Conservation (phyloP, 30 jellyfish, hydroid and myxozoan genomes). For the Nemopilema nomurai region DNA sequence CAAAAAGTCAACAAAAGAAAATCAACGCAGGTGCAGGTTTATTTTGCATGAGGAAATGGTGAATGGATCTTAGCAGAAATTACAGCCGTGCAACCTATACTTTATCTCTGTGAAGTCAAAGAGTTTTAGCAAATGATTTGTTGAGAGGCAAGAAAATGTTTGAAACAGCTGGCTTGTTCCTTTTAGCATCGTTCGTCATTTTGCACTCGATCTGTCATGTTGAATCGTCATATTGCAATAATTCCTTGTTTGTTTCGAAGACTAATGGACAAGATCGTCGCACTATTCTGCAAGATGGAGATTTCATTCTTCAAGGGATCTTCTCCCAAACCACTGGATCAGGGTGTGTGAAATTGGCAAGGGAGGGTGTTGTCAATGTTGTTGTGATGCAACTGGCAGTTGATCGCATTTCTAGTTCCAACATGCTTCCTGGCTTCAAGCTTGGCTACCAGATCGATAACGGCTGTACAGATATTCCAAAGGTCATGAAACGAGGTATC, state of each 20-base stretch:
- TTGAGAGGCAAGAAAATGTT: not conserved
- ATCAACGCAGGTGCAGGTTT: not conserved
- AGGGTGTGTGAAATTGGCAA: slow-evolving; percentile 24
- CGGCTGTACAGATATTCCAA: slow-evolving; percentile 71
- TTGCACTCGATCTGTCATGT: not conserved
- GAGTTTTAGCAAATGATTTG: not conserved
- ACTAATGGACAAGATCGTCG: slow-evolving; percentile 49
- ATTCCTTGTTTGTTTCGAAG: slow-evolving; percentile 12
- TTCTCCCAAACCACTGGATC: slow-evolving; percentile 55
- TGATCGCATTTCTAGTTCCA: slow-evolving; percentile 28
- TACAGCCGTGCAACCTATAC: not conserved
- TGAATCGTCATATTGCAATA: slow-evolving; percentile 23
- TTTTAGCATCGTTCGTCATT: not conserved
- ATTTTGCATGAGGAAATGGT: not conserved
- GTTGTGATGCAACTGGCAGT: slow-evolving; percentile 80
- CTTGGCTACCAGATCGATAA: slow-evolving; percentile 89
- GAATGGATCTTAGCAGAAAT: not conserved
- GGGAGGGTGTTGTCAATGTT: slow-evolving; percentile 60
- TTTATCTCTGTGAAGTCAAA: not conserved
- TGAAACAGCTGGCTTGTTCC: too few species aligned
- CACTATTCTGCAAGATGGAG: slow-evolving; percentile 66
- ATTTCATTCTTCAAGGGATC: slow-evolving; percentile 79
- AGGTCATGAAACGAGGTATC: slow-evolving; percentile 91
- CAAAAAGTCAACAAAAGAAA: not conserved
- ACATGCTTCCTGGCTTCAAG: slow-evolving; percentile 48